These are phyloP conservation scores for Pterocles burchelli DNA, from an alignment of 2,113 vertebrate genomes.

Conservation along the genomic window DNA sequence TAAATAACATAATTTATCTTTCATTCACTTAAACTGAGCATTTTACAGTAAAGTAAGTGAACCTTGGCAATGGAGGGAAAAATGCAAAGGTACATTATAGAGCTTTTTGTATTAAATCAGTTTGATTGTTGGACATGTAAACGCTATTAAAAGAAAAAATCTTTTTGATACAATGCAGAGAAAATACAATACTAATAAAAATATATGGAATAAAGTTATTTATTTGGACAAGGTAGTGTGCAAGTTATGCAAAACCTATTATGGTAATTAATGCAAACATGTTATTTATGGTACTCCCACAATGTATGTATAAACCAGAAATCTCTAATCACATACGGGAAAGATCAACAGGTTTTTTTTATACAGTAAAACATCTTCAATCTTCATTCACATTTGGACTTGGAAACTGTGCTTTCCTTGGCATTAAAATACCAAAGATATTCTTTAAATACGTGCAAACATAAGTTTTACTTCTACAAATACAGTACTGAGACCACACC, in stretches of 20 bases:
- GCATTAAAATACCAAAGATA: slow-evolving; percentile 35
- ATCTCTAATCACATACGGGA: not conserved
- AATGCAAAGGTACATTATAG: not conserved
- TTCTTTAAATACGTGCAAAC: slow-evolving; percentile 50
- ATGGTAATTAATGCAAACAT: not conserved
- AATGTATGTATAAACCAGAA: not conserved
- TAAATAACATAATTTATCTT: not conserved
- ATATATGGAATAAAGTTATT: not conserved
- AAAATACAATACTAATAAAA: slow-evolving; percentile 33
- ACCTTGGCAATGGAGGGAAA: slow-evolving; percentile 31
- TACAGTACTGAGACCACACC: slow-evolving; percentile 29
- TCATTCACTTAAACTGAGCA: not conserved
- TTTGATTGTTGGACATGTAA: not conserved
- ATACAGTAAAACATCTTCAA: not conserved
- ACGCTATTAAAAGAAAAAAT: not conserved
- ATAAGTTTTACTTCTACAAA: slow-evolving; percentile 11
- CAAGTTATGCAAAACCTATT: slow-evolving; percentile 40
- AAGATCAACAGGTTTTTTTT: not conserved
- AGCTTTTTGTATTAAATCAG: slow-evolving; percentile 9
- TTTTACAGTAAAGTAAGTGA: slow-evolving; percentile 5
- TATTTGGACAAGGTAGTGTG: slow-evolving; percentile 54
- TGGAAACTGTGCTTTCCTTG: slow-evolving; percentile 50
- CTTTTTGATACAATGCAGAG: not conserved
- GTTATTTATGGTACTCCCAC: not conserved
- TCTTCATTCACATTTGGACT: slow-evolving; percentile 48